Conservation (phyloP, 1,140 invertebrate genomes). For the Cataglyphis hispanica region DNA sequence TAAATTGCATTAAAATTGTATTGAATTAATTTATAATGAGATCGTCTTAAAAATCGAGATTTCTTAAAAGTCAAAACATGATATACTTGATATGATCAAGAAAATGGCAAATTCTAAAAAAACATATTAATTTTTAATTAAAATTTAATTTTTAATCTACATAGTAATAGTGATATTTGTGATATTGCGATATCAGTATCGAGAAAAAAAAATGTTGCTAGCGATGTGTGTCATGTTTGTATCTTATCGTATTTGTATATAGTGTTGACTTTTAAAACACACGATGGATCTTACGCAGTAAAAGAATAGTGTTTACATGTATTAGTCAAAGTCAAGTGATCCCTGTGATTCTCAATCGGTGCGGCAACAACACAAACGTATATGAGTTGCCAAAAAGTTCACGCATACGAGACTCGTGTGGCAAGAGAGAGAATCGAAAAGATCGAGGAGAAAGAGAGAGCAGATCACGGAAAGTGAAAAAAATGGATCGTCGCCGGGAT, state of each 20-base stretch:
- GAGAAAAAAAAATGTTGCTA: neutral
- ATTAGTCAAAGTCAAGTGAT: slow-evolving; percentile 62
- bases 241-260: too few species aligned
- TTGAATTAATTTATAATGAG: neutral
- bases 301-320: slow-evolving; percentile 50
- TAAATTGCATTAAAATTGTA: neutral
- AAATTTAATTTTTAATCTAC: neutral
- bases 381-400: slow-evolving; percentile 68
- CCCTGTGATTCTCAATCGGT: slow-evolving; percentile 68
- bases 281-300: slow-evolving; percentile 21
- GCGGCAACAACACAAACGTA: slow-evolving; percentile 56
- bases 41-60: too few species aligned
- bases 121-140: neutral
- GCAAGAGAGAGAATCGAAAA: neutral
- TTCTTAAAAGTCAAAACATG: neutral
- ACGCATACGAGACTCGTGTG: slow-evolving; percentile 27
- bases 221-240: slow-evolving; percentile 22
- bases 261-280: slow-evolving; percentile 51
- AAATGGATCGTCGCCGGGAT: slow-evolving; percentile 73
- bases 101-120: neutral
- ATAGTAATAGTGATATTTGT: neutral
- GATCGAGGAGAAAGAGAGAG: neutral
- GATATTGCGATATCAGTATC: slow-evolving; percentile 22
- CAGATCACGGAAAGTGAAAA: slow-evolving; percentile 57
- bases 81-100: neutral